phyloP scores from a whole-genome alignment of 2,888 invertebrate genomes.

The Deroplatys truncata region DNA sequence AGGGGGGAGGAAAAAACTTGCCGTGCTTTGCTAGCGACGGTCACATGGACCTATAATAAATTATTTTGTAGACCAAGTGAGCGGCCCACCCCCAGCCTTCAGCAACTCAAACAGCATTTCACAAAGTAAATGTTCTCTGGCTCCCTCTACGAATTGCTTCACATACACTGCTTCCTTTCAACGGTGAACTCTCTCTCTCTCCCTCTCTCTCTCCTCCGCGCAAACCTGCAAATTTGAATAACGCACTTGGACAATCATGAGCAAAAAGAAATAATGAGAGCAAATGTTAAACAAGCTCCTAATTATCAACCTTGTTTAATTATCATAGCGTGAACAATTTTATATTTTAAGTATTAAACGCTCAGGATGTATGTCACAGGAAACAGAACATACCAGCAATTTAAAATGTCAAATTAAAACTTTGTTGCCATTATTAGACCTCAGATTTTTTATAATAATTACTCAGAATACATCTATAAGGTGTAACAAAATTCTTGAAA shows the following conservation, averaged over 20 bases:
- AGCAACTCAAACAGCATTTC: slow-evolving; percentile 11
- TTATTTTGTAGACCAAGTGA: slow-evolving; percentile 10
- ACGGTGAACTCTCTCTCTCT: background rate
- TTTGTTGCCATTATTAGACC: no score
- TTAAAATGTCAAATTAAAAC: no score
- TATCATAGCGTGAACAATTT: background rate
- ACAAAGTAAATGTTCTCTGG: slow-evolving; percentile 7
- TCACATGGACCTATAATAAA: slow-evolving; percentile 15
- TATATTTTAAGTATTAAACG: background rate
- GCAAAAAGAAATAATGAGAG: background rate
- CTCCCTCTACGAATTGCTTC: background rate
- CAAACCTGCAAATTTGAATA: slow-evolving; percentile 2
- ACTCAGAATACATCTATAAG: no score
- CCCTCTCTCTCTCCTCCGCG: background rate
- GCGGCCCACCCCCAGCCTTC: background rate
- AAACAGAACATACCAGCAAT: background rate
- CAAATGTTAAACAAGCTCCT: slow-evolving; percentile 10
- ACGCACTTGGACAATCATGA: slow-evolving; percentile 11
- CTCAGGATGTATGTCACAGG: background rate
- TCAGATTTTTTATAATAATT: no score
- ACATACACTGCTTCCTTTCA: background rate
- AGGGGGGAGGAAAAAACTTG: background rate
- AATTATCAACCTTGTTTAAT: slow-evolving; percentile 7
- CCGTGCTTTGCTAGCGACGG: background rate
- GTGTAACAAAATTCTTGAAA: no score